These are phyloP conservation scores for Harlomillsia oculata DNA, from an alignment of 1,140 invertebrate genomes.

Conservation along the genomic window DNA sequence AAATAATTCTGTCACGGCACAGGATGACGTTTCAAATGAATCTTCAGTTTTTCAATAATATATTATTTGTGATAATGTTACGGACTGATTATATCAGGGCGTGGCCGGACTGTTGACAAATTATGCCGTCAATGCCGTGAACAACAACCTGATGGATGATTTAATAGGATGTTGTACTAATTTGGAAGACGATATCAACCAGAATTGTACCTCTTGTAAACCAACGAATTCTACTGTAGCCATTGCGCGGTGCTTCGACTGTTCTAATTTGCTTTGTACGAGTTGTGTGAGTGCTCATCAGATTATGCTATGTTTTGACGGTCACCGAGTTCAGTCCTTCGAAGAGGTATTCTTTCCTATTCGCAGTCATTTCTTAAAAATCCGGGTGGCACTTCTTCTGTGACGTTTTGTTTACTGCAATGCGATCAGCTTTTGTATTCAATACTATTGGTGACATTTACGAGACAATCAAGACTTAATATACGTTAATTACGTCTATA, in stretches of 20 bases:
- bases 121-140: constrained; percentile 48
- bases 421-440: too few species aligned
- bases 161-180: neutral
- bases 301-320: constrained; percentile 97
- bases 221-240: constrained; percentile 73
- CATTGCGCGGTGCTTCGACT: constrained; percentile 82
- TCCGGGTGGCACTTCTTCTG: too few species aligned
- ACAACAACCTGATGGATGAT: constrained; percentile 1
- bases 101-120: constrained; percentile 56
- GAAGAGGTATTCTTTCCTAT: constrained; percentile 22
- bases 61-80: too few species aligned
- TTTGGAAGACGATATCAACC: neutral
- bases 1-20: too few species aligned
- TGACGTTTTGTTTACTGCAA: too few species aligned
- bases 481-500: too few species aligned
- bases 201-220: constrained; percentile 70
- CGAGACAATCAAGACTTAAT: too few species aligned
- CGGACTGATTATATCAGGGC: constrained; percentile 38
- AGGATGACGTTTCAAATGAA: too few species aligned
- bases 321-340: constrained; percentile 57
- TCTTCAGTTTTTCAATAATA: too few species aligned
- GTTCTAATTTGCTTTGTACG: constrained; percentile 85
- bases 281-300: constrained; percentile 97
- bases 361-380: neutral
- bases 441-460: too few species aligned